Base-by-base conservation (phyloP, 2,113 vertebrate genomes). In the Mesocricetus auratus region DNA sequence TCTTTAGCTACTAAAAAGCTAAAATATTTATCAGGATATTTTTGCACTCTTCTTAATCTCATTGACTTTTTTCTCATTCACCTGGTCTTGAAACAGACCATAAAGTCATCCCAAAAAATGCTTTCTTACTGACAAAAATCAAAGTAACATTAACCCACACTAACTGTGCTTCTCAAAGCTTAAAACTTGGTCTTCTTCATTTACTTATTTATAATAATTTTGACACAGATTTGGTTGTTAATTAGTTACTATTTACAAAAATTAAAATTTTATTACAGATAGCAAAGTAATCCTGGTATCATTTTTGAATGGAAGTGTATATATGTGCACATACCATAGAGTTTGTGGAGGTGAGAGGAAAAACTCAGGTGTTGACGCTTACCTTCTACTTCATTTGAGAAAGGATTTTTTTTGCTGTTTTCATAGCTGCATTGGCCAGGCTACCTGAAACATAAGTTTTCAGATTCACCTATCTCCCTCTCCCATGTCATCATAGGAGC, bases 181-280 rank as follows among this genome's bases (percentile, higher is more conserved):
- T 60, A 91, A 73, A 53, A 83, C 26, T 26, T 19, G 15, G 97
- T 68, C 86, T 96, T 26, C 47, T 98, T 98, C 90, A 92, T 95
- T 96, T 93, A 81, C 24, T 62, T 64, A 64, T 81, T 75, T 36
- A 56, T 97, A 91, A 96, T 96, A 94, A 77, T 60, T 92, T 87
- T 94, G 78, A 86, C 86, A 92, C 89, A 69, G 95, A 91, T 62
- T 82, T 50, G 91, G 53, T n/a, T 77, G 89, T 96, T 97, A 96
- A 98, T 96, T 96, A 97, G 75, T 0, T 75, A 78, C 50, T 81
- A 69, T 93, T 97, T 93, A 93, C 39, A 91, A 73, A 95, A 87
- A 78, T 93, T 93, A 93, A 97, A 96, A 96, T 95, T 69, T 60
- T 62, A 12, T 93, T 91, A 64, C 0, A 97, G 90, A 96, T 10